A percentile compares a stretch with the other conserved stretches of the same genome.
These are phyloP conservation scores for Mus minutoides DNA, from an alignment of 2,797 vertebrate species.

Conservation along the genomic window DNA sequence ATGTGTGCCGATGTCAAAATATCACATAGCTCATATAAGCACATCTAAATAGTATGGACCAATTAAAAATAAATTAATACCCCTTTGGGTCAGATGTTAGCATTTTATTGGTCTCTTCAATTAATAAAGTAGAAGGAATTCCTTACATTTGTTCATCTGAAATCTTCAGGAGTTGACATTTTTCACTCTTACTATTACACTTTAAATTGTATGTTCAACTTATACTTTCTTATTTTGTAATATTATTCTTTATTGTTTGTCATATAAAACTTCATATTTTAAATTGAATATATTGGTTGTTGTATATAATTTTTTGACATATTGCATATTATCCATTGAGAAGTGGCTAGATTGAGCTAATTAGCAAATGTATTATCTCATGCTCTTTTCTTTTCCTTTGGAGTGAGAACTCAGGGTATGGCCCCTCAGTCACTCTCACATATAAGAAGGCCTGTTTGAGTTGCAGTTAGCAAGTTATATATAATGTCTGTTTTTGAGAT, in stretches of 20 bases:
- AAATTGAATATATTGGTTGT: neutral
- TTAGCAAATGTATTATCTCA: neutral
- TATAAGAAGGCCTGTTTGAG: neutral
- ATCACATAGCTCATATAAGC: neutral
- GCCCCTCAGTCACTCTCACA: neutral
- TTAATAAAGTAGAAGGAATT: conserved; percentile 20
- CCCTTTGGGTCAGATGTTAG: neutral
- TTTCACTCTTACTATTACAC: conserved; percentile 32
- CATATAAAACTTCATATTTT: neutral
- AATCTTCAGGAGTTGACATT: neutral
- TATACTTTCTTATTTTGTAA: neutral
- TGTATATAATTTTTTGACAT: neutral
- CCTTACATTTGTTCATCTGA: neutral
- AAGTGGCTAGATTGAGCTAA: neutral
- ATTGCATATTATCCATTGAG: neutral
- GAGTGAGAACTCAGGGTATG: neutral
- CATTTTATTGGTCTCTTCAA: neutral
- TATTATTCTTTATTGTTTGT: neutral
- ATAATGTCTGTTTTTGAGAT: neutral
- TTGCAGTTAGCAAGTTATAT: neutral
- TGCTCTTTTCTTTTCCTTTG: neutral
- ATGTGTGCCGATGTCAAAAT: neutral
- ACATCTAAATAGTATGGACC: neutral
- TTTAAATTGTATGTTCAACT: neutral
- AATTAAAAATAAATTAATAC: neutral